phyloP scores from a whole-genome alignment of 2,113 vertebrate species.

The Crotophaga sulcirostris region DNA sequence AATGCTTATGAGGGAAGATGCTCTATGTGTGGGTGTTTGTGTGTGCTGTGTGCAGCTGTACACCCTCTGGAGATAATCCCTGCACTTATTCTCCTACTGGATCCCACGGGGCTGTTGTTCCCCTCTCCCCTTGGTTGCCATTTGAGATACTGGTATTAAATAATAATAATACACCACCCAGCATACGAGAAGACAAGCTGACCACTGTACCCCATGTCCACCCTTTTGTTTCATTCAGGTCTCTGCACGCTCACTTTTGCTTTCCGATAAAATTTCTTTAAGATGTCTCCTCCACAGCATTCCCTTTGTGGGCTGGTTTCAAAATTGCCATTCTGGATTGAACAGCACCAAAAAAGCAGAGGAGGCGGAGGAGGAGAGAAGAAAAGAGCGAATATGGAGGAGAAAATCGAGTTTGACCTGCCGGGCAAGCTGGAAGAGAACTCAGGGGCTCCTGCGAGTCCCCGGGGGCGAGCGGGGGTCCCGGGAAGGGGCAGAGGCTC shows the following conservation, averaged over 20 bases:
- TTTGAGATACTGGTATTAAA: neutral
- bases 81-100: neutral
- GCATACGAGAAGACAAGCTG: neutral
- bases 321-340: slow-evolving; percentile 21
- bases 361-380: slow-evolving; percentile 34
- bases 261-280: neutral
- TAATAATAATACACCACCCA: neutral
- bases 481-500: no score
- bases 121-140: neutral
- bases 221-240: neutral
- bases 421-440: neutral
- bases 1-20: neutral
- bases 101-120: neutral
- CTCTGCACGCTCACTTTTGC: neutral
- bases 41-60: no score
- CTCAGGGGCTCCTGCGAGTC: no score
- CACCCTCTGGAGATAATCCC: neutral
- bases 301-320: slow-evolving; percentile 37
- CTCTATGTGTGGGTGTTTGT: neutral
- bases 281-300: neutral
- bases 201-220: neutral
- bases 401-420: slow-evolving; percentile 11
- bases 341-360: slow-evolving; percentile 17
- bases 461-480: no score
- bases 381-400: slow-evolving; percentile 31